Conservation (phyloP, 2,888 invertebrate species). For the Harpalus rubripes region DNA sequence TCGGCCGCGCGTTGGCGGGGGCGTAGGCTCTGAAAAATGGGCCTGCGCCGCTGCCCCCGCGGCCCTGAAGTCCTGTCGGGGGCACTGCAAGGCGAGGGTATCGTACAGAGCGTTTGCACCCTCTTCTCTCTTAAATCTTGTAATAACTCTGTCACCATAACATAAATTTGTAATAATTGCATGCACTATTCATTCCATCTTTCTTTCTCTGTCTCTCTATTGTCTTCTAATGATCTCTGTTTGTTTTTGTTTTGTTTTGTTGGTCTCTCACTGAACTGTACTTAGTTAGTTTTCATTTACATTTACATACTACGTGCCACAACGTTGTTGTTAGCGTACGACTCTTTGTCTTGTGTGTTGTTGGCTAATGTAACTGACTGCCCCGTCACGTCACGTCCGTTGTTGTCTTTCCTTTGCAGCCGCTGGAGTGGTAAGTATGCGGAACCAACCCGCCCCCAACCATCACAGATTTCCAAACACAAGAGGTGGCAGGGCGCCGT, state of each 20-base stretch:
- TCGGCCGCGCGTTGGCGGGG: conserved; percentile 29
- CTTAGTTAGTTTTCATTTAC: conserved; percentile 20
- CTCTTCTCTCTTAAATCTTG: conserved; percentile 40
- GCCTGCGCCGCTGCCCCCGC: conserved; percentile 40
- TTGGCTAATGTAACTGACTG: conserved; percentile 51
- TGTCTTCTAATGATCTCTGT: conserved; percentile 14
- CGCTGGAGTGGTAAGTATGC: conserved; percentile 60
- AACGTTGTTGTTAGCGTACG: conserved; percentile 49
- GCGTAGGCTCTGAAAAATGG: not conserved
- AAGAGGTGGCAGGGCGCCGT: conserved; percentile 60
- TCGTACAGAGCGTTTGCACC: conserved; percentile 72
- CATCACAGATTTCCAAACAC: conserved; percentile 57
- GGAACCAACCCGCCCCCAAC: conserved; percentile 61
- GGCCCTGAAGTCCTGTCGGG: conserved; percentile 70
- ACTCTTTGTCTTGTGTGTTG: conserved; percentile 58
- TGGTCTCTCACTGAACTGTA: not conserved
- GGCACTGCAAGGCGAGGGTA: conserved; percentile 77
- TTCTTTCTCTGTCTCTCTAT: not conserved
- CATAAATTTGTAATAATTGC: conserved; percentile 20
- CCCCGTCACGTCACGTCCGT: conserved; percentile 50
- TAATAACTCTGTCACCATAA: conserved; percentile 45
- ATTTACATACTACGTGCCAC: conserved; percentile 42
- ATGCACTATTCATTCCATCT: not conserved
- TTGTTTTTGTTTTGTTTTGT: conserved; percentile 25
- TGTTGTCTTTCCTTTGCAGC: conserved; percentile 54